Conservation (phyloP, 2,797 vertebrate genomes). For the Heterohyrax brucei region DNA sequence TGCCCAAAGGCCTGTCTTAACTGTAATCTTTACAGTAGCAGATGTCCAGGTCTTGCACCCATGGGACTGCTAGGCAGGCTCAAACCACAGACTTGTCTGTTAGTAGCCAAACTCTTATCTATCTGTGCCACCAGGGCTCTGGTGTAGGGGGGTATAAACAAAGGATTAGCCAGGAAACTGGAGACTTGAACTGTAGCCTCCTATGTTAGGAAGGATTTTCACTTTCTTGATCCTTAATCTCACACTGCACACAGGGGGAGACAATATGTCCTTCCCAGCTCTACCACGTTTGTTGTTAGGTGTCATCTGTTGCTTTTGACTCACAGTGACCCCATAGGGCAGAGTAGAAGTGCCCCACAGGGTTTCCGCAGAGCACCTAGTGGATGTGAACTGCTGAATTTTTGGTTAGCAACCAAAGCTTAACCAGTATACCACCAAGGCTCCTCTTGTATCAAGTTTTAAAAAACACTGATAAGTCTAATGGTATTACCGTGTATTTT, state of each 20-base stretch:
- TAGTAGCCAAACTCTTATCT: neutral
- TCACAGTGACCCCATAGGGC: too few relatives aligned
- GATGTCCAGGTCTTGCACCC: neutral
- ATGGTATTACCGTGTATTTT: constrained; percentile 5
- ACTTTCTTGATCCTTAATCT: neutral
- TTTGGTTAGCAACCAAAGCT: too few relatives aligned
- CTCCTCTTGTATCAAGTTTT: neutral
- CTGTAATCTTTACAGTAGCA: neutral
- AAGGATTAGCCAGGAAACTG: neutral
- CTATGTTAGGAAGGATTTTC: neutral
- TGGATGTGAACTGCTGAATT: too few relatives aligned
- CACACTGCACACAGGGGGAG: neutral
- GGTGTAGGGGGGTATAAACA: neutral
- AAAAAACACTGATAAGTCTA: constrained; percentile 11
- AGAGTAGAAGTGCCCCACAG: too few relatives aligned
- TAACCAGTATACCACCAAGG: too few relatives aligned
- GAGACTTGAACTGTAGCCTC: neutral
- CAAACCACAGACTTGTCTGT: neutral
- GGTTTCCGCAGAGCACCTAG: too few relatives aligned
- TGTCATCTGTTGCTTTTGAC: too few relatives aligned
- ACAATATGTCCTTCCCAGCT: neutral
- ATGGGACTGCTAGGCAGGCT: neutral
- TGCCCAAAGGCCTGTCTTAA: neutral
- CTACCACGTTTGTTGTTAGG: too few relatives aligned
- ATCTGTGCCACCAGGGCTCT: neutral